phyloP scores from a whole-genome alignment of 2,888 invertebrate genomes.

The Meteorus cinctellus region DNA sequence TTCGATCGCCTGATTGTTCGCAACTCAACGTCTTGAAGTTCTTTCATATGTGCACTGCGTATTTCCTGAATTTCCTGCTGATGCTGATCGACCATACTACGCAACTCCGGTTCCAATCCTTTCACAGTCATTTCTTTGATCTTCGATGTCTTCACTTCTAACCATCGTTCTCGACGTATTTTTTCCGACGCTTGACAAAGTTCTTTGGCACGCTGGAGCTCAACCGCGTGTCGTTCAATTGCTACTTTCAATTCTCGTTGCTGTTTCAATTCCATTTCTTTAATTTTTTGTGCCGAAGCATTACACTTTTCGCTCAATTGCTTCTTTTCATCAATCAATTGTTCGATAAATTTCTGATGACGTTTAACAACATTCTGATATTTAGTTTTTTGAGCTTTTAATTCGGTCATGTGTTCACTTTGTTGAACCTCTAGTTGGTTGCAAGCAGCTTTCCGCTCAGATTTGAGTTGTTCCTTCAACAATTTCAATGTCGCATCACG shows the following conservation, averaged over 20 bases:
- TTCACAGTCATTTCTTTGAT: slow-evolving; percentile 91
- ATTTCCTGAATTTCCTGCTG: slow-evolving; percentile 82
- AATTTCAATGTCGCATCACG: slow-evolving; percentile 61
- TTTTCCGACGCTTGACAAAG: slow-evolving; percentile 87
- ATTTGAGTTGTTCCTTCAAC: slow-evolving; percentile 68
- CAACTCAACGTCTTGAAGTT: slow-evolving; percentile 79
- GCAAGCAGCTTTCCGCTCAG: slow-evolving; percentile 70
- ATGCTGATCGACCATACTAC: slow-evolving; percentile 84
- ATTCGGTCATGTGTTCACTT: slow-evolving; percentile 72
- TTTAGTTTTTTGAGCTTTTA: slow-evolving; percentile 80
- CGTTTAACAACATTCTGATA: slow-evolving; percentile 83
- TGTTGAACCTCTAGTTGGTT: slow-evolving; percentile 72
- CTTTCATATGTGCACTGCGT: slow-evolving; percentile 79
- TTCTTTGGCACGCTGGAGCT: slow-evolving; percentile 84
- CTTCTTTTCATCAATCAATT: slow-evolving; percentile 87
- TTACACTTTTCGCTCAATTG: slow-evolving; percentile 84
- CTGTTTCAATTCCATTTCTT: slow-evolving; percentile 80
- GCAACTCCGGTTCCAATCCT: slow-evolving; percentile 89
- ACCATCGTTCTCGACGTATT: slow-evolving; percentile 84
- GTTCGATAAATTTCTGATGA: slow-evolving; percentile 88
- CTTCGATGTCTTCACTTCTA: slow-evolving; percentile 88
- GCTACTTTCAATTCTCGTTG: slow-evolving; percentile 80
- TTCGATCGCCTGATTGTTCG: slow-evolving; percentile 78
- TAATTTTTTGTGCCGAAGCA: slow-evolving; percentile 79
- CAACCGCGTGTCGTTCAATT: slow-evolving; percentile 84